Evolutionary conservation across 1,140 invertebrate species (phyloP).

Genomic region (Aphis gossypii): DNA sequence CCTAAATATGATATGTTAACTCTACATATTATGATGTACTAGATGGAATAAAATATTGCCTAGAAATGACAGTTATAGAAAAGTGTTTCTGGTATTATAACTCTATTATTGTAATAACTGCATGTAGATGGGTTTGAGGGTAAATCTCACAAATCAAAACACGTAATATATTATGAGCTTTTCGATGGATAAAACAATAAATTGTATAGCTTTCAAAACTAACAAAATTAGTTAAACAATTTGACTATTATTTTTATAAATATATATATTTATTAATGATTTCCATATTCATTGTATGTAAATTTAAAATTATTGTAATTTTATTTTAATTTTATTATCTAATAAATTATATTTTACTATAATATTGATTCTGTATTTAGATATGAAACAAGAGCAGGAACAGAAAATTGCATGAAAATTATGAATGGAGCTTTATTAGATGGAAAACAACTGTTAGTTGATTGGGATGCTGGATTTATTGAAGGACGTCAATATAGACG

Average conservation of each 20-base stretch:
- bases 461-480: slow-evolving; percentile 98
- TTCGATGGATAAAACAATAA: neutral
- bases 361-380: slow-evolving; percentile 74
- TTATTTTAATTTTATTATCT: neutral
- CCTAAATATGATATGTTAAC: too few relatives aligned
- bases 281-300: neutral
- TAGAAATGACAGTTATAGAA: too few relatives aligned
- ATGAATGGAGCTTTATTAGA: slow-evolving; percentile 95
- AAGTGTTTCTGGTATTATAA: too few relatives aligned
- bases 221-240: neutral
- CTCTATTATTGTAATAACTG: neutral
- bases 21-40: too few relatives aligned
- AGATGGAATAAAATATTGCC: too few relatives aligned
- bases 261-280: neutral
- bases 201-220: neutral
- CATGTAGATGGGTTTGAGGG: neutral
- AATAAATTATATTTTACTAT: neutral
- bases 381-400: slow-evolving; percentile 85
- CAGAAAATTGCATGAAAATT: slow-evolving; percentile 93
- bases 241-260: neutral
- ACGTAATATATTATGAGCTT: neutral
- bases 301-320: neutral
- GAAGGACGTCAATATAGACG: slow-evolving; percentile 97
- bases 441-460: slow-evolving; percentile 93
- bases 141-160: neutral